Percentiles rank a stretch among this genome's conserved stretches.
These are phyloP conservation scores for Rhyacophila evoluta DNA, from an alignment of 2,888 invertebrate species.

Conservation along the genomic window DNA sequence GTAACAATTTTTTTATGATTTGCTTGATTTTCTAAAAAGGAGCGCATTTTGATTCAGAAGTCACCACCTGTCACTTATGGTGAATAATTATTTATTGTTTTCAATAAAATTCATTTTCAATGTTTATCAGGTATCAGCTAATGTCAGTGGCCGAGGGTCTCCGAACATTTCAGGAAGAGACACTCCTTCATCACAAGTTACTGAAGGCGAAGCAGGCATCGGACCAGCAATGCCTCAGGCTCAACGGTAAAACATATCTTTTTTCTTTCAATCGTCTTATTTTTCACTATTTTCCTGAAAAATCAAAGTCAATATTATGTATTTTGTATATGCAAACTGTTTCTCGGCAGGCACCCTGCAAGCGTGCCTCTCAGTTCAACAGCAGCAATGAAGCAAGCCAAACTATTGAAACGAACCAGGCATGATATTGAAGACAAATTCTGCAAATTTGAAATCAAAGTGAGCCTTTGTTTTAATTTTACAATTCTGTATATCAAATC, in stretches of 20 bases:
- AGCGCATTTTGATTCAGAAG: too few relatives aligned
- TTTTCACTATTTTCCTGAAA: too few relatives aligned
- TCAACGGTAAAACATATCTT: slow-evolving; percentile 61
- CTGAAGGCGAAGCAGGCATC: slow-evolving; percentile 78
- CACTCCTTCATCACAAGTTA: slow-evolving; percentile 94
- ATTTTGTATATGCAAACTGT: too few relatives aligned
- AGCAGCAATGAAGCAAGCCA: slow-evolving; percentile 66
- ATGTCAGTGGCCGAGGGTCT: slow-evolving; percentile 91
- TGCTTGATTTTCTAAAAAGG: too few relatives aligned
- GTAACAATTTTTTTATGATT: too few relatives aligned
- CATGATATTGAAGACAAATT: slow-evolving; percentile 98
- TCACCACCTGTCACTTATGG: too few relatives aligned
- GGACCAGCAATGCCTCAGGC: slow-evolving; percentile 66
- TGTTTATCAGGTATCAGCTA: slow-evolving; percentile 77
- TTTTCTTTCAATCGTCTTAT: too few relatives aligned
- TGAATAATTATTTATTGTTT: background rate
- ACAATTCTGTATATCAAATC: background rate
- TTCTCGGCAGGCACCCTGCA: slow-evolving; percentile 59
- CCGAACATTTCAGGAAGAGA: slow-evolving; percentile 97
- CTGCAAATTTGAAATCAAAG: slow-evolving; percentile 96
- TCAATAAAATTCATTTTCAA: too few relatives aligned
- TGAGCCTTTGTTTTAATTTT: slow-evolving; percentile 53
- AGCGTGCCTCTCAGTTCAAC: slow-evolving; percentile 64
- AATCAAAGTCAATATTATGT: too few relatives aligned
- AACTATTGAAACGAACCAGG: slow-evolving; percentile 81